Conservation (phyloP, 2,113 vertebrate genomes). For the Rhinoderma darwinii region DNA sequence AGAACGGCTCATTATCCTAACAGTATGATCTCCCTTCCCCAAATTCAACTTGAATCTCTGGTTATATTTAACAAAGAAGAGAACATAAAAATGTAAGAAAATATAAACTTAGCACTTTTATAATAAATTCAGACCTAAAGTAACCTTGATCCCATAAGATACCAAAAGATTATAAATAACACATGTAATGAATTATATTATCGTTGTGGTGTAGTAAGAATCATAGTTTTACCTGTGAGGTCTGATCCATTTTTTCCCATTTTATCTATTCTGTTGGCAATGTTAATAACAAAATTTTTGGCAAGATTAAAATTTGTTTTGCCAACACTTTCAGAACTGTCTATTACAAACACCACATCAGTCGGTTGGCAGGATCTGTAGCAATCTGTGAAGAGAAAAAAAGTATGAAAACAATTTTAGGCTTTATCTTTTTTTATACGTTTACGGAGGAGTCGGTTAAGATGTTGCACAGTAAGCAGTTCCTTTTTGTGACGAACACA, state of each 20-base stretch:
- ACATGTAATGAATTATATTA: too few relatives aligned
- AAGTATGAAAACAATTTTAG: neutral
- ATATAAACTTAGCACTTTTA: neutral
- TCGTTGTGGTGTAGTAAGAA: too few relatives aligned
- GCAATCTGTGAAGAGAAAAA: conserved; percentile 54
- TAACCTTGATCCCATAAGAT: too few relatives aligned
- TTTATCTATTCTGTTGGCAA: conserved; percentile 61
- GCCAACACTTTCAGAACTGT: conserved; percentile 64
- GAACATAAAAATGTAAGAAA: neutral
- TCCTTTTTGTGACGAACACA: neutral
- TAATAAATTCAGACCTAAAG: too few relatives aligned
- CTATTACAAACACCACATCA: conserved; percentile 64
- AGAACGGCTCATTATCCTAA: too few relatives aligned
- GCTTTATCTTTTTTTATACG: too few relatives aligned
- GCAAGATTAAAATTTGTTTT: conserved; percentile 63
- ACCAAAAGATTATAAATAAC: too few relatives aligned
- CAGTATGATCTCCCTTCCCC: too few relatives aligned
- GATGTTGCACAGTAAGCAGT: too few relatives aligned
- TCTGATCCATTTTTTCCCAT: conserved; percentile 61
- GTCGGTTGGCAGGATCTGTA: conserved; percentile 57
- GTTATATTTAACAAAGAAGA: too few relatives aligned
- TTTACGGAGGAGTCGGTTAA: too few relatives aligned
- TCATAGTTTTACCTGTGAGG: conserved; percentile 55
- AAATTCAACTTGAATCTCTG: too few relatives aligned
- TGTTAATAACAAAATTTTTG: conserved; percentile 62